Conservation (phyloP, 2,797 vertebrate genomes). For the Manis javanica region DNA sequence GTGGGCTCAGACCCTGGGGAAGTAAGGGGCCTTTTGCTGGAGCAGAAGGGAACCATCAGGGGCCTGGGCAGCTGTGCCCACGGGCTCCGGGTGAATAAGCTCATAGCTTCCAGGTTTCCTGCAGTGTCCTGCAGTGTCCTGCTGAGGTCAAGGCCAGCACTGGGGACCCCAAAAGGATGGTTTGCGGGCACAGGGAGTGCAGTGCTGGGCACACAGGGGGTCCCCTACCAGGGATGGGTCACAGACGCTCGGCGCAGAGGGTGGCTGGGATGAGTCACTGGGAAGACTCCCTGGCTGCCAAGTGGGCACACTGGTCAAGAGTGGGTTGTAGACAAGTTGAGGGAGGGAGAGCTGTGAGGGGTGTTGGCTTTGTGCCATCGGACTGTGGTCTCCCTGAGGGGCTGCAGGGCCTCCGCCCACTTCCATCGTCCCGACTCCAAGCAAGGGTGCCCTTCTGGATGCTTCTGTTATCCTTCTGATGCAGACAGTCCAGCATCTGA, state of each 20-base stretch:
- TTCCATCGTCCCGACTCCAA: accelerated
- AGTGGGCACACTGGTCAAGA: not conserved
- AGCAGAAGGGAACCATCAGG: not conserved
- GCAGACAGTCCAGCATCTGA: not conserved
- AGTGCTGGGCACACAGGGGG: accelerated
- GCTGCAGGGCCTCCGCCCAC: not conserved
- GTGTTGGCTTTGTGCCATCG: not conserved
- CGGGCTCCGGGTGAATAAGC: not conserved
- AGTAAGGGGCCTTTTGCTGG: not conserved
- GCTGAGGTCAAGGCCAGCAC: not conserved
- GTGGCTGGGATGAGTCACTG: not conserved
- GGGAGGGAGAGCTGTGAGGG: not conserved
- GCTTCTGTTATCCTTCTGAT: not conserved
- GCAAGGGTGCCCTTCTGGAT: not conserved
- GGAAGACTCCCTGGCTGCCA: not conserved
- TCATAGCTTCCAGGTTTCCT: not conserved
- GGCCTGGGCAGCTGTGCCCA: not conserved
- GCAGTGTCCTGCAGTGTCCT: not conserved
- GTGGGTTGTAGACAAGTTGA: too few relatives aligned
- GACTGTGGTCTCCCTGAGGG: too few relatives aligned
- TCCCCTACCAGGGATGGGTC: accelerated
- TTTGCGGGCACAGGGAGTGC: not conserved
- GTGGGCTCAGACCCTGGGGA: not conserved
- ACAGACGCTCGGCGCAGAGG: accelerated
- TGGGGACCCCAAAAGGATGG: not conserved